Evolutionary conservation across 2,797 vertebrate species (phyloP), one percentile per base, ranked within the genome.

Genomic region (Lates japonicus): DNA sequence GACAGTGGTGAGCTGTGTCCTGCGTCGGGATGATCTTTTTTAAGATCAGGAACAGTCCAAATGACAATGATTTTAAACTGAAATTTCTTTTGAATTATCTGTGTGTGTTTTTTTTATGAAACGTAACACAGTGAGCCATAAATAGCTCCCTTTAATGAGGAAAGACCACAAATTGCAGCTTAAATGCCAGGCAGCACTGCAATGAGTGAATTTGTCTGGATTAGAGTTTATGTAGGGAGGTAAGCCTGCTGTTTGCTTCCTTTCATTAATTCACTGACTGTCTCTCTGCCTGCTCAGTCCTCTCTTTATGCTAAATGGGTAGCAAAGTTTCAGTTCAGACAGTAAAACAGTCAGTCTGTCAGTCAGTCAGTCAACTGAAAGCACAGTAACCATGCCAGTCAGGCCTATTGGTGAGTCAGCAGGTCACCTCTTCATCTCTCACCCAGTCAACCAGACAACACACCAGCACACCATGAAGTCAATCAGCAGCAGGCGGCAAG

Each of bases 191-290:
- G 49, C 78, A 62, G 67, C 62, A 39, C 58, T n/a, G 61, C 35
- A 59, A 16, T 14, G 31, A 62, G 61, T 62, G 70, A 83, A 74
- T 76, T 61, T 75, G 70, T 75, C 74, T 63, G 64, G 74, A 85
- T 81, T 76, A 81, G 37, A 22, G 64, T 65, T 76, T 39, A 71
- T 81, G 63, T 63, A 39, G 25, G 13, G 59, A 33, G 49, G 58
- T 57, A 70, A 70, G 29, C 59, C 55, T 8, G 25, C 72, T 74
- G 58, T 73, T 77, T 48, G 52, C 65, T 66, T 5, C 46, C 72
- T 74, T 29, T 73, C 4, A 39, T 77, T 70, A 41, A 72, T 73
- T 88, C 57, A 59, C 51, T 58, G 48, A 55, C 49, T 54, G 35
- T 64, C 48, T 64, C 17, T 74, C 67, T 63, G 65, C n/a, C 2